phyloP scores from a whole-genome alignment of 2,888 invertebrate species.

The Lasioglossum malachurum region DNA sequence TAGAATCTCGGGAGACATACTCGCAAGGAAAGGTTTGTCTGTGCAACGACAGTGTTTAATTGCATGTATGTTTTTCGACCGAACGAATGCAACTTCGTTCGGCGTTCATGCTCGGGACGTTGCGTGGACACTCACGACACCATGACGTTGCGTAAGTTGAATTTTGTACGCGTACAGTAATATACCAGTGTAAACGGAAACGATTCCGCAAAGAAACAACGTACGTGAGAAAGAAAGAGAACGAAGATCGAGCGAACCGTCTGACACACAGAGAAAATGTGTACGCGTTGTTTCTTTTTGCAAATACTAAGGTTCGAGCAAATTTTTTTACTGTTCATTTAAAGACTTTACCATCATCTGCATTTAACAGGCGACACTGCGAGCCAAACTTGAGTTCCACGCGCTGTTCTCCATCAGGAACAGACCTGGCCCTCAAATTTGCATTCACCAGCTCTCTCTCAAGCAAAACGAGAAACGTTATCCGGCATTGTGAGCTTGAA shows the following conservation, averaged over 20 bases:
- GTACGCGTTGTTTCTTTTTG: constrained; percentile 33
- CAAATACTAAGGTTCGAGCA: constrained; percentile 38
- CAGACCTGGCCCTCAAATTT: constrained; percentile 23
- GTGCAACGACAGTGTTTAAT: constrained; percentile 40
- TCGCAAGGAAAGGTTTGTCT: constrained; percentile 38
- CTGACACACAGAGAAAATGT: neutral
- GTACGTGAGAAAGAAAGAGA: neutral
- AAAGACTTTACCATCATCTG: constrained; percentile 60
- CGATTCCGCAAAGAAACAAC: constrained; percentile 29
- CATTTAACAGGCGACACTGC: constrained; percentile 64
- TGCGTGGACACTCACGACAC: constrained; percentile 29
- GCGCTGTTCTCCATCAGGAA: neutral
- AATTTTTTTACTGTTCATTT: constrained; percentile 58
- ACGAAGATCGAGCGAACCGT: neutral
- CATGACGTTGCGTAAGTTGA: constrained; percentile 53
- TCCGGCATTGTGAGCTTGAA: constrained; percentile 24
- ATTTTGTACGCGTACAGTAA: constrained; percentile 58
- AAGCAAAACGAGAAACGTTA: constrained; percentile 38
- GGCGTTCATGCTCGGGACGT: constrained; percentile 7
- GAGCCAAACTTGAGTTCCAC: constrained; percentile 40
- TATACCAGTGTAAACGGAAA: constrained; percentile 50
- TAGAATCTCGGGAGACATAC: neutral
- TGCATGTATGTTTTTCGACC: constrained; percentile 46
- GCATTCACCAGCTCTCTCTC: constrained; percentile 33
- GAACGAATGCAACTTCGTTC: constrained; percentile 22